Conservation (phyloP, 1,140 invertebrate species). For the Stenopsyche tienmushanensis region DNA sequence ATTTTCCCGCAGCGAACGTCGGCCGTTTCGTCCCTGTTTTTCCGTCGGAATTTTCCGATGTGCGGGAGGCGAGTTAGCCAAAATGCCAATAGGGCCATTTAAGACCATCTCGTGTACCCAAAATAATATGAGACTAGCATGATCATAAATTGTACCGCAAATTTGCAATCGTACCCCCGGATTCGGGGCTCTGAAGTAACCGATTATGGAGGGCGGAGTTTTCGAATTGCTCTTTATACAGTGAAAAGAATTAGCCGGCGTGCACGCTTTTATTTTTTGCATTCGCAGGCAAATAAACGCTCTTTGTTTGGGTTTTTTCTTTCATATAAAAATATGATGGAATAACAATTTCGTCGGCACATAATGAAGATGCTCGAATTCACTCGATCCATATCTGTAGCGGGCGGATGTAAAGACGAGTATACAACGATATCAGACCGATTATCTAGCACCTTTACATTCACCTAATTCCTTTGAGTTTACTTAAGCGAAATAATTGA, state of each 20-base stretch:
- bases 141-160: conserved; percentile 56
- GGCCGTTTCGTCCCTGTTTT: too few relatives aligned
- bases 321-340: neutral
- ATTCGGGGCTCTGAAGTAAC: conserved; percentile 6
- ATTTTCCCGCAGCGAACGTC: conserved; percentile 23
- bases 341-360: neutral
- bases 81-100: conserved; percentile 53
- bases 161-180: conserved; percentile 55
- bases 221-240: too few relatives aligned
- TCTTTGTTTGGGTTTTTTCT: too few relatives aligned
- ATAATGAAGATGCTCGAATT: neutral
- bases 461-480: conserved; percentile 38
- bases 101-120: conserved; percentile 45
- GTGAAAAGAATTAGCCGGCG: too few relatives aligned
- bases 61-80: conserved; percentile 45
- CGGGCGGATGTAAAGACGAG: neutral
- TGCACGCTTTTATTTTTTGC: neutral
- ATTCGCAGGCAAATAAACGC: too few relatives aligned
- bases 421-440: conserved; percentile 4
- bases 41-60: conserved; percentile 7
- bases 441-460: conserved; percentile 35
- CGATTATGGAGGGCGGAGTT: conserved; percentile 11
- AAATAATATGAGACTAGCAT: conserved; percentile 48
- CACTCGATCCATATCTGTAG: neutral
- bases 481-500: conserved; percentile 39